Base-by-base conservation (phyloP, 2,113 vertebrate species). In the Ancistrus triradiatus region DNA sequence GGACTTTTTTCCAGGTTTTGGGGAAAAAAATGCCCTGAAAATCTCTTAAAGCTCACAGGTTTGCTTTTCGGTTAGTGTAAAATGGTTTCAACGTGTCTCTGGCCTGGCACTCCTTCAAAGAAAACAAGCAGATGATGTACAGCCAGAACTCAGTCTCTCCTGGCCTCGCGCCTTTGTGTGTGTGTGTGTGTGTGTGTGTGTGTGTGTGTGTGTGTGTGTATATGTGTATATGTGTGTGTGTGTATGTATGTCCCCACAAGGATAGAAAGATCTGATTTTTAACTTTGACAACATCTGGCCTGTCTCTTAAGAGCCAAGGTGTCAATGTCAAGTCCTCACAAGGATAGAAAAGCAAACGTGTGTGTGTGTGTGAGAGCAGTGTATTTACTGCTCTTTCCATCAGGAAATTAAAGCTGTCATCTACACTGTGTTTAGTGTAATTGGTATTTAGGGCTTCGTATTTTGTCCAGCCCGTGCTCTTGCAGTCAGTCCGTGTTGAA, bases 31-130 rank as follows among this genome's bases (percentile, higher is more conserved):
- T n/a, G n/a, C n/a, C n/a, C n/a, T 33, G 35, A 19, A 35, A 40
- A 50, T 63, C 48, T 21, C 78, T 83, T 76, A 70, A 66, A 57
- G n/a, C n/a, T n/a, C 67, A 78, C 81, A 80, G 78, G 85, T 85
- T 85, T 79, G 85, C 82, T 80, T 78, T 78, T 83, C 55, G 68
- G 71, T 80, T 81, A 74, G 77, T 74, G 82, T 78, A 77, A 81
- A 82, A 78, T 78, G 65, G 59, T 78, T 63, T 68, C 55, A 74
- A 73, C 74, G 72, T 78, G 74, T 85, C 72, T 77, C 69, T 77
- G 80, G 69, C 49, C 81, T 86, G 82, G 84, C 81, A 84, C 66
- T 63, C 74, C 80, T 83, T 88, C 81, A 85, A 85, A 82, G 79
- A 72, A 80, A 85, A 83, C 77, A 84, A 85, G 70, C 79, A 57